Conservation (phyloP, 1,140 invertebrate species). For the Belonocnema kinseyi region DNA sequence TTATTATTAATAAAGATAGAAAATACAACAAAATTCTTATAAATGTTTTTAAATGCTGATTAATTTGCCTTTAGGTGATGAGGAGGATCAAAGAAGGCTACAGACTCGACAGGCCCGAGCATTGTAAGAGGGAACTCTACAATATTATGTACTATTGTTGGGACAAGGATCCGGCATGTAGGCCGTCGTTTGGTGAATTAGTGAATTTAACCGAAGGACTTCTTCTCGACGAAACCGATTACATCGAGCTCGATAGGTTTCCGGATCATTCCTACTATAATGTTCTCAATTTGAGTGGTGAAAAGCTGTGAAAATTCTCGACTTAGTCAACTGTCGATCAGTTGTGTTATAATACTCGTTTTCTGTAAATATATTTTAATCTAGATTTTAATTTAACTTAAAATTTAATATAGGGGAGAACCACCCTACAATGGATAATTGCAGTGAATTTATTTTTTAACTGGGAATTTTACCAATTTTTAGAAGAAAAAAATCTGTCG, state of each 20-base stretch:
- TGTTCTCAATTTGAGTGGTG: constrained; percentile 88
- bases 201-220: constrained; percentile 87
- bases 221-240: constrained; percentile 91
- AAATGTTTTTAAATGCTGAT: neutral
- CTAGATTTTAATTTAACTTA: neutral
- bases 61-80: constrained; percentile 77
- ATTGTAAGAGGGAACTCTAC: constrained; percentile 91
- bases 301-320: constrained; percentile 81
- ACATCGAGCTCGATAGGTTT: constrained; percentile 93
- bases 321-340: constrained; percentile 8
- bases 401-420: neutral
- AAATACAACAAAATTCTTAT: no score
- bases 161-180: constrained; percentile 86
- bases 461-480: no score
- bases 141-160: constrained; percentile 97
- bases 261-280: constrained; percentile 97
- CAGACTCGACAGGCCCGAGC: constrained; percentile 90
- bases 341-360: constrained; percentile 18
- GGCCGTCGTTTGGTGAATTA: constrained; percentile 88
- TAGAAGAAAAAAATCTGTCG: no score
- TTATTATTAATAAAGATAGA: no score
- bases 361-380: constrained; percentile 28
- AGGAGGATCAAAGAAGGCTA: constrained; percentile 83
- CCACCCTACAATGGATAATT: neutral
- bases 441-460: no score